Base-by-base conservation (phyloP, 2,797 vertebrate species). In the Perodicticus potto region DNA sequence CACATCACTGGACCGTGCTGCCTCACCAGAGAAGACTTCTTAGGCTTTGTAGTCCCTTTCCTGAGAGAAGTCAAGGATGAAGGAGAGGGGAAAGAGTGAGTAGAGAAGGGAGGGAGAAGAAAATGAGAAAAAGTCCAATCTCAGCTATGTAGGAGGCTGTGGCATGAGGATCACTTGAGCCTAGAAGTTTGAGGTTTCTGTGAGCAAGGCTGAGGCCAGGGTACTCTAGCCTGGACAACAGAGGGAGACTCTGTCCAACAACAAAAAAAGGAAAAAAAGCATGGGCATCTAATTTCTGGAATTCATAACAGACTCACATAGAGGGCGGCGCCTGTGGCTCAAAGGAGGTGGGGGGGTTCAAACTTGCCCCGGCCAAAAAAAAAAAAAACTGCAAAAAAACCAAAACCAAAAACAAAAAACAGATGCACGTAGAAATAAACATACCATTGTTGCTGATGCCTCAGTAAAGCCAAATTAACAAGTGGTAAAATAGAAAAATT, bases 381-480 rank as follows among this genome's bases (percentile, higher is more conserved):
- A 43, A 43, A 43, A 43, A 43, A 43, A n/a, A n/a, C n/a, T n/a
- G n/a, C n/a, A n/a, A n/a, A n/a, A n/a, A n/a, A n/a, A n/a, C n/a
- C n/a, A n/a, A n/a, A n/a, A n/a, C n/a, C n/a, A n/a, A n/a, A n/a
- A n/a, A n/a, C n/a, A n/a, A n/a, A n/a, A n/a, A n/a, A 7, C 5
- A 43, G 43, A 43, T 8, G 7, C 22, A 63, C 49, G 22, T 40
- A 40, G 45, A 84, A 94, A 82, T 59, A 72, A 87, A 67, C 34
- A 32, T 45, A 49, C 23, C 34, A 14, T 82, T 81, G 86, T 94
- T 37, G 73, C 45, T 77, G 34, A 72, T 61, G 34, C 84, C 72
- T 94, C 78, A 82, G 32, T 57, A 81, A 82, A 95, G 23, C 19
- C 49, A 74, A 55, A 88, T 82, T 87, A 88, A 55, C 84, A 89